phyloP scores from a whole-genome alignment of 2,888 invertebrate genomes.

The Cryptophagus acutangulus region DNA sequence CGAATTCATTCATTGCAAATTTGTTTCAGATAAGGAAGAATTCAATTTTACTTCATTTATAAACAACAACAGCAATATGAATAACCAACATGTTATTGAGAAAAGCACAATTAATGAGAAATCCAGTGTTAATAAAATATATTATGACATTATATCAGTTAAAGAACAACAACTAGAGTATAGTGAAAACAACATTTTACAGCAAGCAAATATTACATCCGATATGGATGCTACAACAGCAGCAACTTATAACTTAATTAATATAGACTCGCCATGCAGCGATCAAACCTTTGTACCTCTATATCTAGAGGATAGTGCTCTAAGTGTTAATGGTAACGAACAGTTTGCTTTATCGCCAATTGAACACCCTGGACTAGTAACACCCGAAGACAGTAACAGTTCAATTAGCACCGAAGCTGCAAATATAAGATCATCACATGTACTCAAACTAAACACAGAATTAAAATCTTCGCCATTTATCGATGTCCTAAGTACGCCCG shows the following conservation, averaged over 20 bases:
- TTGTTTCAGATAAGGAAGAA: slow-evolving; percentile 29
- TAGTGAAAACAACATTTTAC: too few species aligned
- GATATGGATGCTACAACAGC: background rate
- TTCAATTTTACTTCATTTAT: slow-evolving; percentile 22
- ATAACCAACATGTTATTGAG: slow-evolving; percentile 2
- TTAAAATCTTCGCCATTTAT: slow-evolving; percentile 9
- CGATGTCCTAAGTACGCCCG: slow-evolving; percentile 41
- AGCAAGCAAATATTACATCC: background rate
- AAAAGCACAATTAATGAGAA: slow-evolving; percentile 2
- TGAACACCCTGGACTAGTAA: slow-evolving; percentile 13
- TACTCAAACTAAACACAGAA: slow-evolving; percentile 25
- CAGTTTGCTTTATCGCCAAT: slow-evolving; percentile 25
- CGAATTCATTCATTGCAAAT: slow-evolving; percentile 5
- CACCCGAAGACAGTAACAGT: slow-evolving; percentile 26
- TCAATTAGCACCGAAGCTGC: slow-evolving; percentile 11
- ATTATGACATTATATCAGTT: too few species aligned
- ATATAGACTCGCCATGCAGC: background rate
- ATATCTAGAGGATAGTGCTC: slow-evolving; percentile 22
- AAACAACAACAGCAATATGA: slow-evolving; percentile 1
- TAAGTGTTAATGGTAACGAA: slow-evolving; percentile 28
- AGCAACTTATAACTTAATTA: background rate
- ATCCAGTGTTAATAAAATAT: background rate
- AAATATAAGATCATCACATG: slow-evolving; percentile 20
- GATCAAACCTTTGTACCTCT: too few species aligned
- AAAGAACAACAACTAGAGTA: too few species aligned